Evolutionary conservation across 2,797 vertebrate genomes (phyloP), one percentile per base, ranked within the genome.

Genomic region (Gymnoscopelus microlampas): DNA sequence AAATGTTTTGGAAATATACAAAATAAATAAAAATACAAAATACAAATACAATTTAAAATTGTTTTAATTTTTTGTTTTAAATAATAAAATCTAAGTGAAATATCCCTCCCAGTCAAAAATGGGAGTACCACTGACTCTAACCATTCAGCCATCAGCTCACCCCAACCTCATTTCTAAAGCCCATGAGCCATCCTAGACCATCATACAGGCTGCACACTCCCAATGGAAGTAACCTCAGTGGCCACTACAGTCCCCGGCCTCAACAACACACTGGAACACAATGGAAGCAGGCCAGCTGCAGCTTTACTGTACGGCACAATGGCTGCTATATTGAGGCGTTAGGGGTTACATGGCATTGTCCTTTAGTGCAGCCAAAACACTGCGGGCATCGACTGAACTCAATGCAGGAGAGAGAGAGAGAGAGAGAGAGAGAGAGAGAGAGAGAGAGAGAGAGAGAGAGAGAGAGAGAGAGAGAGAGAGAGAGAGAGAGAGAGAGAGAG

Each of bases 341-440:
- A 79, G 73, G 91, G 90, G 88, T 59, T 80, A 79, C 23, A 68
- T 10, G 39, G 51, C 70, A 77, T 80, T 83, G 80, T 87, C 73
- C 72, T 62, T 44, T 24, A 32, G 3, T 24, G 23, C 39, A 26
- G 58, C 23, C 68, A 67, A 58, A 85, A 86, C 78, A 77, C 80
- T 83, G 73, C 88, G 92, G 91, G 85, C 92, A 93, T 90, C 87
- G 94, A 94, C 90, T 92, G 88, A 88, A 95, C 93, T 93, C 87
- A 88, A 90, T 92, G 95, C 92, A 92, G 85, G 90, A 88, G 89
- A 84, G 93, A 89, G 93, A 88, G 90, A 85, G 90, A 70, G 57
- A 51, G 26, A 24, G 65, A 19, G 3, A 89, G 14, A 11, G 3
- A 4, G 19, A 58, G 48, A 26, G 61, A 0, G 44, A 47, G 69